Base-by-base conservation (phyloP, 2,113 vertebrate genomes). In the Leptobrachium leishanense region DNA sequence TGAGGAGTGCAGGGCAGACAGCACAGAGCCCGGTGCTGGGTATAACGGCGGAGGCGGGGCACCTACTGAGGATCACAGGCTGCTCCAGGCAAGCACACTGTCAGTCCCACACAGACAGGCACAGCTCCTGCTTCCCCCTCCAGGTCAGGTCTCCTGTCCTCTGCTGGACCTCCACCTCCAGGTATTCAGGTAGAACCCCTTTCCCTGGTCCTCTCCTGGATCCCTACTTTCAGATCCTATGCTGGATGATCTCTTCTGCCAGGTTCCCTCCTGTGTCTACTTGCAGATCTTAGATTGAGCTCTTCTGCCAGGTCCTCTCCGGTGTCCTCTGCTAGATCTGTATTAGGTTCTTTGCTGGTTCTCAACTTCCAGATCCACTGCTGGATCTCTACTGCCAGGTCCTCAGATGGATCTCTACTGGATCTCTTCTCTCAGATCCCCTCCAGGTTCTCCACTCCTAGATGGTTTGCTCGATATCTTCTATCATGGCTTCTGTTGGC, bases 11-110 rank as follows among this genome's bases (percentile, higher is more conserved):
- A 11, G 43, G 57, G 15, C 75, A 68, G 7, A 50, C 10, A 9
- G 46, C 57, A 44, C 57, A 41, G 63, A 31, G 46, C 5, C 62
- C 13, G 75, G 59, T 68, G 59, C 20, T 31, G 20, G 1, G 20
- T 69, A 62, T 43, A 0, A 4, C 13, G 11, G 64, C 0, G 9
- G n/a, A 6, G 41, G 74, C 8, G 55, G 62, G 39, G 31, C 57
- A 13, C 2, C 4, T 3, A 8, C 53, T 75, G 73, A 59, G 53
- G 73, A 76, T 76, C 64, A 20, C 74, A 76, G 46, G 63, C 62
- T 43, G 31, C 20, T 8, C 62, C 43, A 75, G 73, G 64, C 74
- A 76, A 76, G 74, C 63, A 68, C 74, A 76, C 74, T 55, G 41
- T n/a, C 44, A 74, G 72, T 46, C 57, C 64, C 74, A 68, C 44